These are phyloP conservation scores for Acomys russatus DNA, from an alignment of 2,797 vertebrate species.

Conservation along the genomic window DNA sequence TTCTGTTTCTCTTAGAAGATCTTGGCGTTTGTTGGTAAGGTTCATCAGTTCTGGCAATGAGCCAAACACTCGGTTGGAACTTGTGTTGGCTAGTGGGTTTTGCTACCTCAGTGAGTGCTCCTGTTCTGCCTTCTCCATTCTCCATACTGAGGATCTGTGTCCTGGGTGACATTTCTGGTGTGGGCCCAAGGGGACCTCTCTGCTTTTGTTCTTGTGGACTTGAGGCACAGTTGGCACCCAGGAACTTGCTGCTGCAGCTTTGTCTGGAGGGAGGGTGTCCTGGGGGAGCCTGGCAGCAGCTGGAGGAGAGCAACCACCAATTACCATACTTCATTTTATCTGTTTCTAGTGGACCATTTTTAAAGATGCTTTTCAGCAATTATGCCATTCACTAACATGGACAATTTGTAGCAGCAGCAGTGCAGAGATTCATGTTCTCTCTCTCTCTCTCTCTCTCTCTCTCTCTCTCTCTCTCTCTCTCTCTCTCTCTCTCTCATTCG, in stretches of 20 bases:
- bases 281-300: background rate
- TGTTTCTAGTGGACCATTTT: background rate
- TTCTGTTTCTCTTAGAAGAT: slow-evolving; percentile 43
- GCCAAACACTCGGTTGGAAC: background rate
- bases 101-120: background rate
- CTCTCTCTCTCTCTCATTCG: no score
- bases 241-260: background rate
- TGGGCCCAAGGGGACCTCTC: background rate
- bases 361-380: background rate
- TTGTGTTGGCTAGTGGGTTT: background rate
- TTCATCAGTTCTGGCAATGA: slow-evolving; percentile 24
- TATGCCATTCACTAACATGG: background rate
- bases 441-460: no score
- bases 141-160: background rate
- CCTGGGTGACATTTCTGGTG: background rate
- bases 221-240: background rate
- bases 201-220: background rate
- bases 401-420: background rate
- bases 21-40: slow-evolving; percentile 17
- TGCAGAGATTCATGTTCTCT: background rate
- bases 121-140: background rate
- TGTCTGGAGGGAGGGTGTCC: background rate
- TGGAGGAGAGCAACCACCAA: background rate
- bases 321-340: slow-evolving; percentile 2
- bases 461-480: no score